Percentiles rank a stretch among this genome's conserved stretches.
Evolutionary conservation across 2,888 invertebrate genomes (phyloP).

Genomic region (Boloria euphrosyne): DNA sequence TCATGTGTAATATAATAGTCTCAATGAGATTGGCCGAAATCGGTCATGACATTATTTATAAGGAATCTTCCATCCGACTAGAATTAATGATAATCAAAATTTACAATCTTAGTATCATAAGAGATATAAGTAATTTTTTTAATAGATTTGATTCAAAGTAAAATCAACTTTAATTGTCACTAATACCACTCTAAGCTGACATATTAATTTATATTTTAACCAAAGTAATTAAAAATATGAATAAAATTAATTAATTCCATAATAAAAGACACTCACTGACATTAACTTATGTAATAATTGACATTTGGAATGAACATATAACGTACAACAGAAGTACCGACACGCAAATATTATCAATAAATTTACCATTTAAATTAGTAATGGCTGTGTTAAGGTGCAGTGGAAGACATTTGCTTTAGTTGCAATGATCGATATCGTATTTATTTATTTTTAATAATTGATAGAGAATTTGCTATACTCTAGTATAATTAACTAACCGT

Average conservation of each 20-base stretch:
- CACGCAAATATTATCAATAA: slow-evolving; percentile 2
- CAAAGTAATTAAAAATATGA: slow-evolving; percentile 8
- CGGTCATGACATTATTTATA: too few relatives aligned
- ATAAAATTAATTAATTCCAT: slow-evolving; percentile 3
- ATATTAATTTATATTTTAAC: slow-evolving; percentile 14
- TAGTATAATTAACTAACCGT: too few relatives aligned
- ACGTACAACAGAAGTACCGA: not conserved
- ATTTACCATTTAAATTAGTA: slow-evolving; percentile 19
- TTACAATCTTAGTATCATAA: too few relatives aligned
- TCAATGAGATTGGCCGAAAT: too few relatives aligned
- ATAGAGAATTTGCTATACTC: not conserved
- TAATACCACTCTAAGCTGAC: not conserved
- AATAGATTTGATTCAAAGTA: too few relatives aligned
- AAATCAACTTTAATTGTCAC: not conserved
- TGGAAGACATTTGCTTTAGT: slow-evolving; percentile 14
- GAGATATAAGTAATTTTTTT: too few relatives aligned
- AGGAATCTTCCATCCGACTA: too few relatives aligned
- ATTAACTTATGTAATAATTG: slow-evolving; percentile 26
- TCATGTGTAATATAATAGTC: too few relatives aligned
- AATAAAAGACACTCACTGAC: slow-evolving; percentile 17
- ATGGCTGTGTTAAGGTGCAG: slow-evolving; percentile 7
- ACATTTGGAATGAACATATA: slow-evolving; percentile 19
- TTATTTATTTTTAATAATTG: slow-evolving; percentile 8
- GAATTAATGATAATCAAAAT: too few relatives aligned
- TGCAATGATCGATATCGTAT: slow-evolving; percentile 19